phyloP scores from a whole-genome alignment of 1,140 invertebrate species.

The Trichonephila clavipes region DNA sequence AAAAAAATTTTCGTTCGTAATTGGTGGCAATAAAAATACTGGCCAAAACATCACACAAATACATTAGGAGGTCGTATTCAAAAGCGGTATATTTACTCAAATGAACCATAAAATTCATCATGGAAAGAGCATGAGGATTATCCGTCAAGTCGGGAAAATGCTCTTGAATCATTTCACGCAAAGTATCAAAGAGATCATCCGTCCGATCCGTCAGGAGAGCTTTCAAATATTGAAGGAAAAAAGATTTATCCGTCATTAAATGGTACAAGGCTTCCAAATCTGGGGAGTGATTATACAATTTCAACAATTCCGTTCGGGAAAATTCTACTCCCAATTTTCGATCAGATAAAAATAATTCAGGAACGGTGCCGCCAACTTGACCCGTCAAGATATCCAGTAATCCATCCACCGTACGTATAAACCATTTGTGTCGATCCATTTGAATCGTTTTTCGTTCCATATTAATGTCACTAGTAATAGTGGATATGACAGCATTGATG shows the following conservation, averaged over 20 bases:
- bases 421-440: conserved; percentile 60
- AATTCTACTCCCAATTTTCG: not conserved
- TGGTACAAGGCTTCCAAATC: not conserved
- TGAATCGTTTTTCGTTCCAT: conserved; percentile 11
- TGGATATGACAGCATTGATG: not conserved
- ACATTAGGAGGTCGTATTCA: conserved; percentile 46
- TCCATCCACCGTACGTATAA: not conserved
- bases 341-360: conserved; percentile 39
- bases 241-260: not conserved
- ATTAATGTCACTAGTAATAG: conserved; percentile 16
- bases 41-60: not conserved
- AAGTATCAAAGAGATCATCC: not conserved
- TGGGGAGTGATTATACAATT: not conserved
- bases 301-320: not conserved
- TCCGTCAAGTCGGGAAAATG: not conserved
- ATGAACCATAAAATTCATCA: conserved; percentile 31
- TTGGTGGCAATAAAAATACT: conserved; percentile 58
- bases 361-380: conserved; percentile 44
- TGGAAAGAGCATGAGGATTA: not conserved
- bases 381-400: conserved; percentile 46
- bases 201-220: not conserved
- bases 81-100: conserved; percentile 10
- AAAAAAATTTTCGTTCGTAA: conserved; percentile 60
- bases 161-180: not conserved
- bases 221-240: conserved; percentile 48